A percentile compares a stretch with the other conserved stretches of the same genome.
phyloP scores from a whole-genome alignment of 1,140 invertebrate genomes.

The Neuroterus valhalla region DNA sequence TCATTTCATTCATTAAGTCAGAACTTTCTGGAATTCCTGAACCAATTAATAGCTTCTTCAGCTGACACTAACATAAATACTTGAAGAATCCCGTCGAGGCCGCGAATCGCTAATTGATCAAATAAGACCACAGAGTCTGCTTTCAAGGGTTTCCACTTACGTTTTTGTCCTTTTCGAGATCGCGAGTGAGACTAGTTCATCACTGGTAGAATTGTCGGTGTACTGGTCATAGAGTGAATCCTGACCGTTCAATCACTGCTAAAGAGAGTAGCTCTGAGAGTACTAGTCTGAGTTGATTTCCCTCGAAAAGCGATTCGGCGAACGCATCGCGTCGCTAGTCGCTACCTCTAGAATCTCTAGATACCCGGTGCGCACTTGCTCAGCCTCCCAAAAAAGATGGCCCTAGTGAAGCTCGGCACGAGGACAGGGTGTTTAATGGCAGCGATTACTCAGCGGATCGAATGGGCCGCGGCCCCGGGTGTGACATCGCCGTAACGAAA shows the following conservation, averaged over 20 bases:
- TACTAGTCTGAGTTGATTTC: conserved; percentile 19
- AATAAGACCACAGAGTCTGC: not conserved
- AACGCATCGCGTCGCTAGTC: not conserved
- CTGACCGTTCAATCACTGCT: conserved; percentile 59
- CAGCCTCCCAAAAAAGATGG: conserved; percentile 44
- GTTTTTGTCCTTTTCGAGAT: conserved; percentile 26
- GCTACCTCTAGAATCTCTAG: too few species aligned
- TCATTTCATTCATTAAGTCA: too few species aligned
- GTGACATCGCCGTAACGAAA: conserved; percentile 69
- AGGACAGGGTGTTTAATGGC: conserved; percentile 73
- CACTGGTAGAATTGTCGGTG: conserved; percentile 61
- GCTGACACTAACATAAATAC: too few species aligned
- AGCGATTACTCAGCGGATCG: conserved; percentile 73
- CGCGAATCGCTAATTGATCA: too few species aligned
- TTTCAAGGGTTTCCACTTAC: conserved; percentile 1
- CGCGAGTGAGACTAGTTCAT: conserved; percentile 55
- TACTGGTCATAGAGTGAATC: conserved; percentile 66
- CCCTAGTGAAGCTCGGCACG: conserved; percentile 2
- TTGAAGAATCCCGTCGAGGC: too few species aligned
- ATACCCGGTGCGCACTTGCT: not conserved
- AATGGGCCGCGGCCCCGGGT: conserved; percentile 62
- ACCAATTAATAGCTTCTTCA: too few species aligned
- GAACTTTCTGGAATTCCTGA: too few species aligned
- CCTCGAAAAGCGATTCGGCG: not conserved
- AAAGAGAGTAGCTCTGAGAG: conserved; percentile 33